Evolutionary conservation across 2,888 invertebrate genomes (phyloP), one percentile per base, ranked within the genome.

Genomic region (Catocala sponsa): DNA sequence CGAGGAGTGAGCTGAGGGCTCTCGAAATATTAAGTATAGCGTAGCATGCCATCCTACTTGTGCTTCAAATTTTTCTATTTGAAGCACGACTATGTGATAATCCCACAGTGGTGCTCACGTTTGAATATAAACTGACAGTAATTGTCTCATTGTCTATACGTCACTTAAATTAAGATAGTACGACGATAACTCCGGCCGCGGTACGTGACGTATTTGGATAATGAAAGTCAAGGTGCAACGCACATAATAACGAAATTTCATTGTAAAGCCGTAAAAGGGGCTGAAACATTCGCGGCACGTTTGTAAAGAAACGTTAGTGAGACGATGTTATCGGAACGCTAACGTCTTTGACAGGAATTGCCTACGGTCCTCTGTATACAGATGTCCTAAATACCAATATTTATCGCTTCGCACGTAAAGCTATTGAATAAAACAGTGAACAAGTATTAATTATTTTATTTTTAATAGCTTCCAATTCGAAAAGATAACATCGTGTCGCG

Each of bases 131-230:
- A 70, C 62, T 41, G 41, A 51, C 62, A 52, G 59, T 84, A 83
- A 85, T 83, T 76, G 79, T 72, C 72, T 79, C 75, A 79, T 83
- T 82, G 81, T 82, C 74, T 76, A 64, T 74, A 78, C 71, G 70
- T 72, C 74, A 72, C 68, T 73, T 68, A 73, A 78, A 75, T 79
- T 71, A 76, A 77, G 77, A 80, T 81, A 82, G 72, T 62, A 54
- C 50, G 35, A 38, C 67, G 77, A 78, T 81, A 76, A 77, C 65
- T 67, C 57, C 42, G 38, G 59, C 52, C 49, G 51, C 44, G 59
- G 67, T 53, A 80, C 83, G 82, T 84, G 85, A 82, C 77, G 71
- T 77, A 75, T 82, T 84, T 82, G 71, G 78, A 72, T 82, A 82
- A 83, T 78, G 79, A 78, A 78, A 70, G 71, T 63, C 68, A 73